phyloP scores from a whole-genome alignment of 1,140 invertebrate genomes.

The Nymphalis io region DNA sequence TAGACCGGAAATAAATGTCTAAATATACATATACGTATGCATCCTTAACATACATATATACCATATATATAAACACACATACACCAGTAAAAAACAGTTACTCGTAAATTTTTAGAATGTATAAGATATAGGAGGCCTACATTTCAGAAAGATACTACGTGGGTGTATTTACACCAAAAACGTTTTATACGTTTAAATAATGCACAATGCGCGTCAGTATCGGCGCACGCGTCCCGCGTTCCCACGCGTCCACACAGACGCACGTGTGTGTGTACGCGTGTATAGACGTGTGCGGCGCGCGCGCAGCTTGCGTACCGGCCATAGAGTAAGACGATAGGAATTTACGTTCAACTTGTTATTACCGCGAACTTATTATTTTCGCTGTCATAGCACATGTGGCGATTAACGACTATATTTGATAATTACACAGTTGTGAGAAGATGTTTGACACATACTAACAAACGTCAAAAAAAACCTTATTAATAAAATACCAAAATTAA shows the following conservation, averaged over 20 bases:
- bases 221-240: slow-evolving; percentile 70
- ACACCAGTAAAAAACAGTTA: neutral
- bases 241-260: slow-evolving; percentile 66
- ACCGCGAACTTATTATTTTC: slow-evolving; percentile 21
- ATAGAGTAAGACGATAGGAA: slow-evolving; percentile 55
- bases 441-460: no score
- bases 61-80: no score
- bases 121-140: slow-evolving; percentile 8
- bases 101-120: neutral
- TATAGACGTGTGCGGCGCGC: slow-evolving; percentile 38
- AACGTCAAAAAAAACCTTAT: no score
- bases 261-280: slow-evolving; percentile 31
- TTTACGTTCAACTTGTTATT: slow-evolving; percentile 35
- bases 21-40: no score
- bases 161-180: slow-evolving; percentile 53
- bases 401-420: neutral
- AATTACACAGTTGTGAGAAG: neutral
- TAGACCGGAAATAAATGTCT: neutral
- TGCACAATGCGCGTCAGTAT: slow-evolving; percentile 70
- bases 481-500: no score
- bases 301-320: slow-evolving; percentile 46
- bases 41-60: no score
- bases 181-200: slow-evolving; percentile 68
- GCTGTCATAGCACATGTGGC: slow-evolving; percentile 6
- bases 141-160: slow-evolving; percentile 28